These are phyloP conservation scores for Dorcus parallelipipedus DNA, from an alignment of 2,888 invertebrate genomes.

Conservation along the genomic window DNA sequence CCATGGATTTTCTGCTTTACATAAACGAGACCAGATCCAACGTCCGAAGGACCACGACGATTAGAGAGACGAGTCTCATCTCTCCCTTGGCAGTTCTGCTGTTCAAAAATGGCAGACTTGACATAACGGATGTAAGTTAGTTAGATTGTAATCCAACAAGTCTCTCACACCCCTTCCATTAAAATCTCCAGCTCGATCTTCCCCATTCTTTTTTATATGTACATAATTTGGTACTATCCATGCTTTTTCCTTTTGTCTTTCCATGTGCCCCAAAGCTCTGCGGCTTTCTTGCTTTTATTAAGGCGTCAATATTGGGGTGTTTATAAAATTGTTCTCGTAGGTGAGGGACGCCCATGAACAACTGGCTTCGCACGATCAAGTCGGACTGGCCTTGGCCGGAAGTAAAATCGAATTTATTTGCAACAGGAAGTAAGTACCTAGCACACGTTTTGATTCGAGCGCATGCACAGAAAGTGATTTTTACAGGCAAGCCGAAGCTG, in stretches of 20 bases:
- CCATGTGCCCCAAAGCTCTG: too few relatives aligned
- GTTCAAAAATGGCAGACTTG: constrained; percentile 48
- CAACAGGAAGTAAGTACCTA: constrained; percentile 47
- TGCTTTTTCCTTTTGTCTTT: too few relatives aligned
- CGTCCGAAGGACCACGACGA: constrained; percentile 54
- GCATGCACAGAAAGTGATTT: constrained; percentile 18
- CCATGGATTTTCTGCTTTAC: constrained; percentile 54
- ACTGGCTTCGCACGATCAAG: constrained; percentile 29
- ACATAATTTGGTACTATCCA: too few relatives aligned
- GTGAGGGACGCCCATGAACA: background rate
- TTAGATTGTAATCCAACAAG: background rate
- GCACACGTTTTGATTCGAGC: background rate
- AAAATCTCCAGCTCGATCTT: too few relatives aligned
- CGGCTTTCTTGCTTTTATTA: too few relatives aligned
- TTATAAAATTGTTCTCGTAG: too few relatives aligned
- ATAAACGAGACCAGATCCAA: constrained; percentile 57
- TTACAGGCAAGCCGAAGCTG: constrained; percentile 54
- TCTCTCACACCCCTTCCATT: too few relatives aligned
- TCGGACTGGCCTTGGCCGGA: constrained; percentile 41
- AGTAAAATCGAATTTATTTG: constrained; percentile 45
- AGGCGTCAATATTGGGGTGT: too few relatives aligned
- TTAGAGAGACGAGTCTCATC: constrained; percentile 58
- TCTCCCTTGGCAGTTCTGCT: constrained; percentile 58
- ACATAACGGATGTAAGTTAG: constrained; percentile 34
- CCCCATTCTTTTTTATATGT: too few relatives aligned